phyloP scores from a whole-genome alignment of 1,140 invertebrate genomes.

The Drosophila sp. region DNA sequence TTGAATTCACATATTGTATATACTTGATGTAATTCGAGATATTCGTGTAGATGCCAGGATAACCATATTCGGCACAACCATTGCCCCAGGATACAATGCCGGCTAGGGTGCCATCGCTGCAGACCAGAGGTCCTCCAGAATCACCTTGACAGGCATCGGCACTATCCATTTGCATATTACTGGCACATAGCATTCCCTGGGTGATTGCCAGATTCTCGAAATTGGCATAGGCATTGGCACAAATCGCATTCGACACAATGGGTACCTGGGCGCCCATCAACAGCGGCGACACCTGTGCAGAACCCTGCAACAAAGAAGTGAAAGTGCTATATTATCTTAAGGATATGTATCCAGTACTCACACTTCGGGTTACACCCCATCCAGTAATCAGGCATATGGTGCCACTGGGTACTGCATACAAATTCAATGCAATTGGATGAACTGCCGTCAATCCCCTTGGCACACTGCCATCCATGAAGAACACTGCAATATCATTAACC shows the following conservation, averaged over 20 bases:
- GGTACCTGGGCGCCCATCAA: slow-evolving; percentile 37
- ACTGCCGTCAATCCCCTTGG: slow-evolving; percentile 24
- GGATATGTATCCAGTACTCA: not conserved
- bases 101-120: slow-evolving; percentile 62
- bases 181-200: slow-evolving; percentile 42
- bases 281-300: slow-evolving; percentile 15
- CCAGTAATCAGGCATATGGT: slow-evolving; percentile 34
- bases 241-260: slow-evolving; percentile 28
- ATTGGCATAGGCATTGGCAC: slow-evolving; percentile 24
- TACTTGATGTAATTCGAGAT: slow-evolving; percentile 85
- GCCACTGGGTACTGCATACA: slow-evolving; percentile 4
- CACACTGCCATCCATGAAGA: slow-evolving; percentile 41
- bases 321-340: not conserved
- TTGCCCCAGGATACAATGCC: slow-evolving; percentile 85
- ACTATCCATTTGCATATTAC: slow-evolving; percentile 33
- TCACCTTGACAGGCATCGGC: slow-evolving; percentile 66
- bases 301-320: slow-evolving; percentile 5
- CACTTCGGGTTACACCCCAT: slow-evolving; percentile 33
- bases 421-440: slow-evolving; percentile 31
- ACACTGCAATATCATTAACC: slow-evolving; percentile 36
- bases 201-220: not conserved
- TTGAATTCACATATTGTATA: slow-evolving; percentile 58
- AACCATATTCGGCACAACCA: slow-evolving; percentile 84
- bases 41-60: slow-evolving; percentile 86
- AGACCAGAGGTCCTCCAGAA: slow-evolving; percentile 63